Percentiles rank a stretch among this genome's conserved stretches.
Conservation (phyloP, 1,140 invertebrate species). For the Lerema accius region DNA sequence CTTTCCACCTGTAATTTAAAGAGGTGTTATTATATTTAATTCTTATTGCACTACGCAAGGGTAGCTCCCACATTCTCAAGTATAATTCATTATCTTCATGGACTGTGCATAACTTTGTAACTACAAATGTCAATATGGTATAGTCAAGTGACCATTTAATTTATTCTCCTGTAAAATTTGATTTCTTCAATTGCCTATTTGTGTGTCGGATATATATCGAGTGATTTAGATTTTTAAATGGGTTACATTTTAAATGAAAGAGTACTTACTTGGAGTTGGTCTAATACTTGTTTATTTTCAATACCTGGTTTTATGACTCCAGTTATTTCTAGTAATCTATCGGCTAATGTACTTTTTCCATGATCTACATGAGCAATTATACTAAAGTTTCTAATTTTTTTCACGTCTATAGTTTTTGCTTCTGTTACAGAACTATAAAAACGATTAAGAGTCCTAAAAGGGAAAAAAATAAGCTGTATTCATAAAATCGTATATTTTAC, state of each 20-base stretch:
- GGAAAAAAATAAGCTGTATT: background rate
- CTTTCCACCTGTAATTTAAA: slow-evolving; percentile 90
- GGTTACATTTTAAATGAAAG: background rate
- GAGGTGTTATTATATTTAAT: background rate
- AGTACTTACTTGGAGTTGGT: slow-evolving; percentile 86
- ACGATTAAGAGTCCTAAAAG: slow-evolving; percentile 37
- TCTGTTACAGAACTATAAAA: slow-evolving; percentile 47
- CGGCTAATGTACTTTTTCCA: slow-evolving; percentile 98
- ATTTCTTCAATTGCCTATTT: too few species aligned
- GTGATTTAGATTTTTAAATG: too few species aligned
- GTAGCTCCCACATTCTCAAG: too few species aligned
- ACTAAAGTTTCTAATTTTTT: slow-evolving; percentile 95
- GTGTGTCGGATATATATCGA: too few species aligned
- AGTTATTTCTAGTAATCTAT: slow-evolving; percentile 95
- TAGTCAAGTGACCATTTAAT: too few species aligned
- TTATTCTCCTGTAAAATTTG: too few species aligned
- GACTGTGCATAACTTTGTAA: too few species aligned
- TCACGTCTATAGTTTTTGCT: slow-evolving; percentile 44
- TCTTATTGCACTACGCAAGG: too few species aligned
- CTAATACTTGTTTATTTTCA: slow-evolving; percentile 92
- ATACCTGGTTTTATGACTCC: slow-evolving; percentile 89
- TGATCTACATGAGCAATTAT: slow-evolving; percentile 99
- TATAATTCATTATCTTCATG: too few species aligned
- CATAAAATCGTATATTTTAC: background rate
- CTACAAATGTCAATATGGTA: too few species aligned